Evolutionary conservation across 2,888 invertebrate genomes (phyloP).

Genomic region (Nomada lathburiana): DNA sequence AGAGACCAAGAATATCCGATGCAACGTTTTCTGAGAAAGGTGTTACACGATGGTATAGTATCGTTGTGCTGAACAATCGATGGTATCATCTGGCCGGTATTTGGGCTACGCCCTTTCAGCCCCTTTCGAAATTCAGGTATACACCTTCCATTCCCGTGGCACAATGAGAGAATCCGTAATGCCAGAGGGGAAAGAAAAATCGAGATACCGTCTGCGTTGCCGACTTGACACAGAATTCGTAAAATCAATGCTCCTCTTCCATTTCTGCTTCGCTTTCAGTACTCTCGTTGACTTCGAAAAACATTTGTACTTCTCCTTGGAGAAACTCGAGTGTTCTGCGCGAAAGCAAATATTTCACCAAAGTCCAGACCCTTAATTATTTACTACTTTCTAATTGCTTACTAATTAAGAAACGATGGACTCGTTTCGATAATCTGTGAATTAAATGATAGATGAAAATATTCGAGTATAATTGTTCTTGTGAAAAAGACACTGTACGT

Average conservation of each 20-base stretch:
- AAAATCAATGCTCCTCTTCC: conserved; percentile 19
- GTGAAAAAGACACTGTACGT: background rate
- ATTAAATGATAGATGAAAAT: no score
- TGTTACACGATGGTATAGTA: background rate
- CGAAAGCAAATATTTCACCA: no score
- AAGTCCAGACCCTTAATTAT: no score
- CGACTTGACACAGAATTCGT: conserved; percentile 19
- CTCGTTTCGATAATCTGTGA: no score
- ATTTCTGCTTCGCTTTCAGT: background rate
- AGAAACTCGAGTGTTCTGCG: no score
- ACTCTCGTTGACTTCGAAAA: background rate
- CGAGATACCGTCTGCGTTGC: background rate
- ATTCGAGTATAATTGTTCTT: no score
- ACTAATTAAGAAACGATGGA: no score
- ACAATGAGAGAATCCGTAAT: conserved; percentile 15
- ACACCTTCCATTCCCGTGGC: background rate
- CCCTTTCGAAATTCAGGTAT: conserved; percentile 60
- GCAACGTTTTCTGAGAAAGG: background rate
- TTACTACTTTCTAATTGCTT: no score
- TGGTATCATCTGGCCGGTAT: conserved; percentile 34
- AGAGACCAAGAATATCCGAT: background rate
- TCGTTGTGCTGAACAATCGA: conserved; percentile 11
- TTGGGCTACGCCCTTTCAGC: conserved; percentile 55
- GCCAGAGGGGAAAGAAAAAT: conserved; percentile 13
- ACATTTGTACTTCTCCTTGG: background rate